Evolutionary conservation across 2,888 invertebrate species (phyloP), one percentile per base, ranked within the genome.

Genomic region (Eumacrocentrus americanus): DNA sequence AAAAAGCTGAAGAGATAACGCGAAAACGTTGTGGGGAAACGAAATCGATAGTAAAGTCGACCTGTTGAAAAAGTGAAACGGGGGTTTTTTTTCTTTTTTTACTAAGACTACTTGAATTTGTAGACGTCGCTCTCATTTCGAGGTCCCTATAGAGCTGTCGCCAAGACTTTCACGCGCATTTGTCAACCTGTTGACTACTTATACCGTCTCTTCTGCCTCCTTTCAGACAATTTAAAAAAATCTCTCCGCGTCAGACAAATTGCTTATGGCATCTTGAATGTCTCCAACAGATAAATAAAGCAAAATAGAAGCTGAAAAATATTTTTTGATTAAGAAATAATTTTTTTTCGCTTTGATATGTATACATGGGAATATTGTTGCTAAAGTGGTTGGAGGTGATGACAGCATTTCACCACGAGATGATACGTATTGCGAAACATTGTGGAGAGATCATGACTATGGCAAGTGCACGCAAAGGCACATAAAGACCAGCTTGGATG

Each of bases 31-130:
- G 18, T n/a, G 46, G n/a, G 37, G 46, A 37, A 56, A 46, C 22
- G 55, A 56, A 56, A 56, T 37, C 55, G 55, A 56, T 47, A 56
- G 55, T 56, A 38, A 55, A 46, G 5, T 14, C 14, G 11, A 37
- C n/a, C 48, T 25, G 23, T 48, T 25, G 20, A 57, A 57, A 57
- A 57, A 57, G 57, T 48, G 48, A 57, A 57, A 57, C 48, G 38
- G 40, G 47, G n/a, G n/a, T n/a, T n/a, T n/a, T n/a, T n/a, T n/a
- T n/a, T n/a, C n/a, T n/a, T 46, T 46, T 47, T 40, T 52, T 23
- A 52, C 14, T 37, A 18, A 23, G 34, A 51, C 11, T 5, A 51
- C 18, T n/a, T 34, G 11, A 35, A 18, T 34, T 51, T 18, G 44
- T 44, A 22, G 20, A 20, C 50, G 12, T 29, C 25, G 50, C 34